Evolutionary conservation across 1,140 invertebrate genomes (phyloP).

Genomic region (Varroa destructor): DNA sequence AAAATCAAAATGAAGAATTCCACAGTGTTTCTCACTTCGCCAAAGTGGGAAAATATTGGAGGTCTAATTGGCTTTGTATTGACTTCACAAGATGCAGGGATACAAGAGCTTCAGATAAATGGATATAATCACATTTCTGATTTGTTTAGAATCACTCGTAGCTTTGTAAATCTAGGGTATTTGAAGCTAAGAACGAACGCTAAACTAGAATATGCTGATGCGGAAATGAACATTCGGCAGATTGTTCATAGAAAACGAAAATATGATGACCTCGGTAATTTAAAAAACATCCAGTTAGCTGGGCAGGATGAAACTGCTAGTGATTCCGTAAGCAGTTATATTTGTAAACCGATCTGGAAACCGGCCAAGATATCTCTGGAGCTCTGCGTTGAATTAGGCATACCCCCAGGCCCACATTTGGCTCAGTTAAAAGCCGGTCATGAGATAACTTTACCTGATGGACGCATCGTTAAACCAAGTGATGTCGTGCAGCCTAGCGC

Average conservation of each 20-base stretch:
- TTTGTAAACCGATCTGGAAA: constrained; percentile 51
- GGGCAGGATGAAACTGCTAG: neutral
- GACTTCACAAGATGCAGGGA: constrained; percentile 68
- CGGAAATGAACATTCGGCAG: too few species aligned
- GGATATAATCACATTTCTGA: constrained; percentile 43
- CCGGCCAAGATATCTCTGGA: constrained; percentile 56
- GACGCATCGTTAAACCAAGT: constrained; percentile 50
- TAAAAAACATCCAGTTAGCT: constrained; percentile 31
- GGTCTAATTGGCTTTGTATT: constrained; percentile 66
- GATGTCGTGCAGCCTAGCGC: constrained; percentile 61
- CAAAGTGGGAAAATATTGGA: constrained; percentile 65
- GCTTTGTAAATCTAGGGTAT: too few species aligned
- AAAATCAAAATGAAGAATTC: constrained; percentile 57
- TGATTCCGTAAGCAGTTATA: constrained; percentile 37
- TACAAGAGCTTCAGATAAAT: constrained; percentile 65
- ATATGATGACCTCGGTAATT: neutral
- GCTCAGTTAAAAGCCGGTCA: constrained; percentile 66
- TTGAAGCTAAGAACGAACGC: too few species aligned
- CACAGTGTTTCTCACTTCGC: constrained; percentile 72
- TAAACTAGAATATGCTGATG: too few species aligned
- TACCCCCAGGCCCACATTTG: constrained; percentile 67
- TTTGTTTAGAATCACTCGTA: too few species aligned
- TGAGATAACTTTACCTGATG: constrained; percentile 58
- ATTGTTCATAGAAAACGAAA: too few species aligned
- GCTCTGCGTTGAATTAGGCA: constrained; percentile 66